These are phyloP conservation scores for Varecia variegata DNA, from an alignment of 2,797 vertebrate genomes.

Conservation along the genomic window DNA sequence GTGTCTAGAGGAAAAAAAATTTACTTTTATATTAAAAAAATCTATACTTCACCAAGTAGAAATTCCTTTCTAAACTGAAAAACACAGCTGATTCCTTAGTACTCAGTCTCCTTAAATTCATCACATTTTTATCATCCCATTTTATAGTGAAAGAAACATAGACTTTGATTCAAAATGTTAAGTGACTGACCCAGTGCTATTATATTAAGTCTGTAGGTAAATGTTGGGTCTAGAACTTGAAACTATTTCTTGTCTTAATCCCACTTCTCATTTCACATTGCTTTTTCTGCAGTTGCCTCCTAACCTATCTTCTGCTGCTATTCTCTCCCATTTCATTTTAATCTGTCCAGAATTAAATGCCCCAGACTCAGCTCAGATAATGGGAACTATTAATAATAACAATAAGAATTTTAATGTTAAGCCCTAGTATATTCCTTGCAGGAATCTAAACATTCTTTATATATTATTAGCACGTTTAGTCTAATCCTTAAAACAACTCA, in stretches of 20 bases:
- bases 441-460: background rate
- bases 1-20: too few species aligned
- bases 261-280: background rate
- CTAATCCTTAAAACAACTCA: background rate
- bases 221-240: background rate
- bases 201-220: background rate
- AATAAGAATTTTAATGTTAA: background rate
- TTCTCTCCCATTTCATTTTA: background rate
- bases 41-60: too few species aligned
- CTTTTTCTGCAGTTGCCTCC: background rate
- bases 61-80: background rate
- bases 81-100: background rate
- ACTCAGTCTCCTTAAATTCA: background rate
- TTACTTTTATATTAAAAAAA: too few species aligned
- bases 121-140: background rate
- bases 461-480: background rate
- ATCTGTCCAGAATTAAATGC: background rate
- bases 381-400: background rate
- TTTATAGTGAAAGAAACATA: background rate
- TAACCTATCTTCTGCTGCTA: background rate
- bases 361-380: background rate
- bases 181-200: background rate
- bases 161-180: background rate
- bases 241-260: background rate
- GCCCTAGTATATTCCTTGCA: background rate